Conservation (phyloP, 1,140 invertebrate species). For the Cherax quadricarinatus region DNA sequence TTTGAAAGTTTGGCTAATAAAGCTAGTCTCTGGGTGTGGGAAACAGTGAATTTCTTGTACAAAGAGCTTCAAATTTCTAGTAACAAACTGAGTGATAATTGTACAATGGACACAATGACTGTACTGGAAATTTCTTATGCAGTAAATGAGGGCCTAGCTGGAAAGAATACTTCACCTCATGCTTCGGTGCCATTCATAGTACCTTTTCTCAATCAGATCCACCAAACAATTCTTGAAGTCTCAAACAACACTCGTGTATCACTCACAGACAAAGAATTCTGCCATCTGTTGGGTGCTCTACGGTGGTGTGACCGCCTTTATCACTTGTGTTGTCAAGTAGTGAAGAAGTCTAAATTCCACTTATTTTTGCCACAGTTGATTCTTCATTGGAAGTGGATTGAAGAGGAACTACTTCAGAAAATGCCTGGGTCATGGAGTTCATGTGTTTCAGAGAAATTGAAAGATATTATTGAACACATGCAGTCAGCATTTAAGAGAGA, state of each 20-base stretch:
- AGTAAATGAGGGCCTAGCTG: slow-evolving; percentile 48
- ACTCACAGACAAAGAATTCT: slow-evolving; percentile 42
- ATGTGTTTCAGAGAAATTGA: slow-evolving; percentile 41
- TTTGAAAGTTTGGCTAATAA: slow-evolving; percentile 55
- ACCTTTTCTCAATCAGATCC: slow-evolving; percentile 30
- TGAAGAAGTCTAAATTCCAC: slow-evolving; percentile 53
- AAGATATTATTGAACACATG: slow-evolving; percentile 42
- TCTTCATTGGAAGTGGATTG: slow-evolving; percentile 72
- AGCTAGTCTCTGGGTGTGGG: slow-evolving; percentile 41
- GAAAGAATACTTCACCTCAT: slow-evolving; percentile 44
- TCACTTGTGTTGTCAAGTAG: slow-evolving; percentile 51
- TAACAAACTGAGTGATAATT: background rate
- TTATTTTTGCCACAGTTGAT: slow-evolving; percentile 67
- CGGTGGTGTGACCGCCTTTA: slow-evolving; percentile 52
- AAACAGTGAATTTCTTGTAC: slow-evolving; percentile 15
- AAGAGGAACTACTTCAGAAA: slow-evolving; percentile 68
- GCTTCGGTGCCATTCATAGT: slow-evolving; percentile 33
- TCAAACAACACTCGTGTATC: slow-evolving; percentile 26
- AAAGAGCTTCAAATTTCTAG: background rate
- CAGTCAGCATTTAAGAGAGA: slow-evolving; percentile 49
- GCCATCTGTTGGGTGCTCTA: slow-evolving; percentile 31
- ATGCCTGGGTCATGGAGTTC: slow-evolving; percentile 63
- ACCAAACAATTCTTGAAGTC: slow-evolving; percentile 23
- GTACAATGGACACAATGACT: slow-evolving; percentile 57
- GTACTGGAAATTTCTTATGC: slow-evolving; percentile 60